phyloP scores from a whole-genome alignment of 1,140 invertebrate species.

The Chrysoperla carnea region DNA sequence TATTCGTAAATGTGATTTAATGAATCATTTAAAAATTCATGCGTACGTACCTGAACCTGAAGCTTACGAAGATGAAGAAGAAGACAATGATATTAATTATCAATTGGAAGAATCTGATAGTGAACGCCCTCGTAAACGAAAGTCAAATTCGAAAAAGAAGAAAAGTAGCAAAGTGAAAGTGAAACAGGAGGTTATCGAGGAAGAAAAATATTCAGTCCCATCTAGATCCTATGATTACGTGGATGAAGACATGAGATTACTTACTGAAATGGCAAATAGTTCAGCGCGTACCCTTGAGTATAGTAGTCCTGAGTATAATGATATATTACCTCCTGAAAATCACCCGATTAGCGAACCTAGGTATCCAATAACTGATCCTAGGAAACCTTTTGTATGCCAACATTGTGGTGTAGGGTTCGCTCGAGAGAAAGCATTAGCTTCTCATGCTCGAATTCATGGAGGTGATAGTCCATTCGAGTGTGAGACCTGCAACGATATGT shows the following conservation, averaged over 20 bases:
- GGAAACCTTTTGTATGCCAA: conserved; percentile 62
- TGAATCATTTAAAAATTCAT: conserved; percentile 66
- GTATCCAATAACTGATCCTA: conserved; percentile 47
- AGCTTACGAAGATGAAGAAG: conserved; percentile 14
- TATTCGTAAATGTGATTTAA: conserved; percentile 54
- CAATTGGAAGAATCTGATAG: conserved; percentile 1
- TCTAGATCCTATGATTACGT: conserved; percentile 23
- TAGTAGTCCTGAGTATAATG: conserved; percentile 16
- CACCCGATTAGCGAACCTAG: conserved; percentile 15
- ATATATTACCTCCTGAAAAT: conserved; percentile 5
- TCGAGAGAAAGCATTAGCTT: conserved; percentile 58
- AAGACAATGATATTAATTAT: not conserved
- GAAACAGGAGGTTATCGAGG: not conserved
- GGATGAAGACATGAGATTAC: conserved; percentile 25
- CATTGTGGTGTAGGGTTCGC: conserved; percentile 63
- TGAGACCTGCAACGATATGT: conserved; percentile 56
- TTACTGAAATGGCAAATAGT: conserved; percentile 24
- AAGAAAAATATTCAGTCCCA: not conserved
- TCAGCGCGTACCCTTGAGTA: conserved; percentile 26
- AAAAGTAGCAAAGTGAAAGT: not conserved
- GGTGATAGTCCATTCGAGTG: conserved; percentile 62
- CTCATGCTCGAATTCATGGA: conserved; percentile 49
- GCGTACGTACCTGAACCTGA: conserved; percentile 40
- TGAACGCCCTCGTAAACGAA: not conserved
- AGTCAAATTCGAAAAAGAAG: not conserved